Evolutionary conservation across 2,113 vertebrate genomes (phyloP).

Genomic region (human): DNA sequence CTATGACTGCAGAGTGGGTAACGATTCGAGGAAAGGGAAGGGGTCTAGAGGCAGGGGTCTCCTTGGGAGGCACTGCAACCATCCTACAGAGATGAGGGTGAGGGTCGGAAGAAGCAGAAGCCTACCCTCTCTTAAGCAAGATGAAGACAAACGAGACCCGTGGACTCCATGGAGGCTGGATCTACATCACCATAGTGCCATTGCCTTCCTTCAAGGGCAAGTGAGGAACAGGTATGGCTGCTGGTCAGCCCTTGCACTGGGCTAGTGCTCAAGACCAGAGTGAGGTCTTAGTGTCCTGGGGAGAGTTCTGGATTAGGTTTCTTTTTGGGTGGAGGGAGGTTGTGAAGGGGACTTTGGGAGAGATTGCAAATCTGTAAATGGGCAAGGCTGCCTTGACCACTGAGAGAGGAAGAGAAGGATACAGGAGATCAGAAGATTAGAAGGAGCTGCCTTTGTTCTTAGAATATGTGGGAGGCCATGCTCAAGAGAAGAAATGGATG

Average conservation of each 20-base stretch:
- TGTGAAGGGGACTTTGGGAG: constrained; percentile 50
- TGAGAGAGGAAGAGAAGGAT: constrained; percentile 52
- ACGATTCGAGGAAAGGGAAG: not conserved
- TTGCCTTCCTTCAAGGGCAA: not conserved
- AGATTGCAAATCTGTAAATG: constrained; percentile 23
- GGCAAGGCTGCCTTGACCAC: constrained; percentile 52
- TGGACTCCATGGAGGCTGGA: not conserved
- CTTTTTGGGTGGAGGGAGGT: constrained; percentile 73
- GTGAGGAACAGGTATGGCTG: fast-evolving
- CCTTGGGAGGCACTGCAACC: not conserved
- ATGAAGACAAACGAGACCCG: not conserved
- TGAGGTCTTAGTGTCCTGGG: constrained; percentile 67
- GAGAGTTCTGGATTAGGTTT: constrained; percentile 70
- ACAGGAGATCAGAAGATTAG: not conserved
- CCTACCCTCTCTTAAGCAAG: not conserved
- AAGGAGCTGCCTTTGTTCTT: not conserved
- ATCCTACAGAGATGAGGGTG: not conserved
- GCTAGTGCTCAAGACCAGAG: constrained; percentile 66
- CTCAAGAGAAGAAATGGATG: not conserved
- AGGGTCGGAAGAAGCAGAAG: not conserved
- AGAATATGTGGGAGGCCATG: not conserved
- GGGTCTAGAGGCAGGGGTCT: not conserved
- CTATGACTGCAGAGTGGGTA: not conserved
- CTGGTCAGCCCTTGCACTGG: not conserved
- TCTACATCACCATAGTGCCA: not conserved